Base-by-base conservation (phyloP, 2,888 invertebrate genomes). In the Cantharis rustica region DNA sequence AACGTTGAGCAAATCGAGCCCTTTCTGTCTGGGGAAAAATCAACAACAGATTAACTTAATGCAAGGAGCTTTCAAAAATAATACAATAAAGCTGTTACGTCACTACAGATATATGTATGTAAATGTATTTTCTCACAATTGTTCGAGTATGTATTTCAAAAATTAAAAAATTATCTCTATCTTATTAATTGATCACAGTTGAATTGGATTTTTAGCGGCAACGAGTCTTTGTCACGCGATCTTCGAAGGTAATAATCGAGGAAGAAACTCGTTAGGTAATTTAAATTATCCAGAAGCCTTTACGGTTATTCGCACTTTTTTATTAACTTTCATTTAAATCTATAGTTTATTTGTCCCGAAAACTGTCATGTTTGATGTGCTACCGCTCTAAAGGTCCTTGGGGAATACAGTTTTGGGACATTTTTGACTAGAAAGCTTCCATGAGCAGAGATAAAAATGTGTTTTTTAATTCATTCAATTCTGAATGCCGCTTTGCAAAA, bases 161-260 rank as follows among this genome's bases (percentile, higher is more conserved):
- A 16, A 63, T 16, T 63, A 64, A 66, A 20, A 66, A 66, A 66
- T 10, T 66, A 62, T 16, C 69, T 61, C n/a, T 27, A 23, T 74
- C 63, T 23, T 69, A 75, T 74, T 72, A 66, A 77, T 75, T 75
- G 77, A 77, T 77, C 72, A 15, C 64, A 69, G 63, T 16, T 27
- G 73, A 26, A 63, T 74, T 71, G 27, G 75, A 63, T 74, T 73
- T 63, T 63, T 71, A n/a, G 73, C 70, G 75, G 75, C 75, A 75
- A 80, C 77, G 76, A 73, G 72, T 69, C 72, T 79, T 79, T 78
- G 79, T 80, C 80, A 80, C 80, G 80, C 80, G 78, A 80, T n/a
- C 47, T 47, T n/a, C n/a, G n/a, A 7, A n/a, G 47, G 47, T 47
- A 47, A 47, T 47, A n/a, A n/a, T n/a, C n/a, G n/a, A 47, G n/a